Conservation (phyloP, 1,140 invertebrate genomes). For the Temnothorax longispinosus region DNA sequence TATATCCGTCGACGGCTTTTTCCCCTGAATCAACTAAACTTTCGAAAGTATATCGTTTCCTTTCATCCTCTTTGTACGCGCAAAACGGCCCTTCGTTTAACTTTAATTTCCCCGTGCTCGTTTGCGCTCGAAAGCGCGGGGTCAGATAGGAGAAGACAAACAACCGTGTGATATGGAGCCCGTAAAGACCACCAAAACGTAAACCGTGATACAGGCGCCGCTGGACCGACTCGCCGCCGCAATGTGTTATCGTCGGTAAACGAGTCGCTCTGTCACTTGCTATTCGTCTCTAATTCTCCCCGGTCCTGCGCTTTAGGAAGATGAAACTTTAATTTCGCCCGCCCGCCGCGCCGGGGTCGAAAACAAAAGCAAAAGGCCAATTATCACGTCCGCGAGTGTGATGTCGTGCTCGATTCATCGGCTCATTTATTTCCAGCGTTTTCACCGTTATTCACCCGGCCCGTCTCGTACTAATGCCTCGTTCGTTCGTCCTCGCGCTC, state of each 20-base stretch:
- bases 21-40: not conserved
- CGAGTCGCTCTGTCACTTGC: slow-evolving; percentile 71
- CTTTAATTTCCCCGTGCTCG: slow-evolving; percentile 53
- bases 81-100: slow-evolving; percentile 53
- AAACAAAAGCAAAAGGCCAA: slow-evolving; percentile 67
- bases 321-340: slow-evolving; percentile 72
- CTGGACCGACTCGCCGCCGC: slow-evolving; percentile 72
- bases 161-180: slow-evolving; percentile 66
- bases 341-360: not conserved
- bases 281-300: slow-evolving; percentile 72
- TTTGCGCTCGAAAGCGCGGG: not conserved
- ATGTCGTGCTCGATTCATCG: slow-evolving; percentile 52
- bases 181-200: slow-evolving; percentile 71
- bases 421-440: slow-evolving; percentile 58
- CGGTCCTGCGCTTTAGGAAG: slow-evolving; percentile 62
- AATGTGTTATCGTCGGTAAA: slow-evolving; percentile 73
- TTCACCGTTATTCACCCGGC: slow-evolving; percentile 50
- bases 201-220: slow-evolving; percentile 74
- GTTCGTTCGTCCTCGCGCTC: not conserved
- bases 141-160: slow-evolving; percentile 69
- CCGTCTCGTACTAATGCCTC: slow-evolving; percentile 15
- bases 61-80: slow-evolving; percentile 35
- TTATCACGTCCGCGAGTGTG: slow-evolving; percentile 48
- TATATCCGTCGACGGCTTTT: slow-evolving; percentile 12
- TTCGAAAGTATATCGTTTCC: slow-evolving; percentile 32